phyloP scores from a whole-genome alignment of 2,113 vertebrate genomes.

The Bos taurus region ARS-UCD2.0 NC_037336.1:23583501-23584000 shows the following conservation, averaged over 20 bases:
- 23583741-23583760: constrained; percentile 99
- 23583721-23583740: constrained; percentile 98
- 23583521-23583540: not conserved
- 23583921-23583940: not conserved
- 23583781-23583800: constrained; percentile 98
- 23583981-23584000: not conserved
- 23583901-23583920: not conserved
- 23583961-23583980: not conserved
- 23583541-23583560: not conserved
- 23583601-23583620: not conserved
- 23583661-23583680: not conserved
- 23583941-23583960: not conserved
- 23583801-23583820: constrained; percentile 99
- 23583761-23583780: constrained; percentile 96
- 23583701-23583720: constrained; percentile 98
- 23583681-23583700: constrained; percentile 86
- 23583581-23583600: not conserved
- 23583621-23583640: not conserved
- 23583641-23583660: not conserved
- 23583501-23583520: not conserved
- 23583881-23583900: not conserved
- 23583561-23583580: not conserved
- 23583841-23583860: not conserved
- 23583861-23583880: not conserved
- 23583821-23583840: constrained; percentile 99